These are phyloP conservation scores for Tympanoctomys barrerae DNA, from an alignment of 2,797 vertebrate species.

Conservation along the genomic window DNA sequence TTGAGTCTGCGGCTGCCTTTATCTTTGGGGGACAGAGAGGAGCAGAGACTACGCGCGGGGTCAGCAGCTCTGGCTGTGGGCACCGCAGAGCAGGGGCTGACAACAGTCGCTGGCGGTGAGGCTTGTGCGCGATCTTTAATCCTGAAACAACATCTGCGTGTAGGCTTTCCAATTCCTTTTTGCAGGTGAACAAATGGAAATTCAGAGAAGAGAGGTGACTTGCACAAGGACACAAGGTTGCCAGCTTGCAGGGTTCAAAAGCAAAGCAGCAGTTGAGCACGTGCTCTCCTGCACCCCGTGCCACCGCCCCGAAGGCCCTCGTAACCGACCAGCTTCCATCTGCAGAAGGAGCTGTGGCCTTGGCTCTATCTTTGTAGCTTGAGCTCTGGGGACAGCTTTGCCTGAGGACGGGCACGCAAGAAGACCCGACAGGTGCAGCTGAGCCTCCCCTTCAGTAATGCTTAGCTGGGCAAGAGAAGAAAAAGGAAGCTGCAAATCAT, in stretches of 20 bases:
- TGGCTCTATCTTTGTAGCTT: background rate
- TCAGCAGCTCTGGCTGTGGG: background rate
- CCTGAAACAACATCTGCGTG: background rate
- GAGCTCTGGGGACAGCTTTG: background rate
- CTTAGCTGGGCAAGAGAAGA: background rate
- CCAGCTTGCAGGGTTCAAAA: background rate
- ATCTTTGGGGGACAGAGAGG: background rate
- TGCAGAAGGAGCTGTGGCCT: background rate
- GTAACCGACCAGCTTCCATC: no score
- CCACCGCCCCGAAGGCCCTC: background rate
- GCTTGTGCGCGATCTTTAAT: background rate
- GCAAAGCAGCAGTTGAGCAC: background rate
- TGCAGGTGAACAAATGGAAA: background rate
- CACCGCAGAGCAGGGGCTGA: background rate
- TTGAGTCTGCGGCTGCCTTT: background rate
- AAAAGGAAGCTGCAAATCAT: background rate
- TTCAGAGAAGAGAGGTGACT: background rate
- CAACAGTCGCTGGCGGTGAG: background rate
- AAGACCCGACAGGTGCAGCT: background rate
- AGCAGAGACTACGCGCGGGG: fast-evolving
- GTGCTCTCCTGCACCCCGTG: fast-evolving
- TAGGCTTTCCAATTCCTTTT: background rate
- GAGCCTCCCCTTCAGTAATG: background rate
- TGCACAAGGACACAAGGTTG: background rate
- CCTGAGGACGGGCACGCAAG: fast-evolving